phyloP scores from a whole-genome alignment of 2,113 vertebrate species.

The Cryptomyrus ogoouensis region DNA sequence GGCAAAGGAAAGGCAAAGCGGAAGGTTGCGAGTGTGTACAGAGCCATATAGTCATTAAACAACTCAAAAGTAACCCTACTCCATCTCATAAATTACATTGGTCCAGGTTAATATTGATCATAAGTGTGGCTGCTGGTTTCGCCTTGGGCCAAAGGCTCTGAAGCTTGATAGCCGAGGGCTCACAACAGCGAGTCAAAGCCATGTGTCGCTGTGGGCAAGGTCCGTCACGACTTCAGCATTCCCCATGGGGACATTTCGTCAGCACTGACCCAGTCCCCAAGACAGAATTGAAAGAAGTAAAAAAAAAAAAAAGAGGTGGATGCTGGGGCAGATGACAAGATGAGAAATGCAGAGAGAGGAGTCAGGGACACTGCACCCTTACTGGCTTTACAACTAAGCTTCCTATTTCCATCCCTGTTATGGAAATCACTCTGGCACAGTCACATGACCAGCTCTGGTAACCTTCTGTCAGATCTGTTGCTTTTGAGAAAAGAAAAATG shows the following conservation, averaged over 20 bases:
- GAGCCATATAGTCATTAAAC: background rate
- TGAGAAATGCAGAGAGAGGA: background rate
- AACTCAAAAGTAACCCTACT: background rate
- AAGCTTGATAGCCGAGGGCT: background rate
- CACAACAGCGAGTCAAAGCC: background rate
- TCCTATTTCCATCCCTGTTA: background rate
- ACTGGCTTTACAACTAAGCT: background rate
- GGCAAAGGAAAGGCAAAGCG: background rate
- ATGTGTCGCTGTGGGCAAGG: background rate
- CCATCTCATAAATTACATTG: background rate
- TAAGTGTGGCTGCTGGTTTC: background rate
- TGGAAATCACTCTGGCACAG: background rate
- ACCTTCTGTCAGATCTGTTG: background rate
- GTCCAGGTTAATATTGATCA: background rate
- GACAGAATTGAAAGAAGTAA: background rate
- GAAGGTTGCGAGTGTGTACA: background rate
- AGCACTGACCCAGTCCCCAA: background rate
- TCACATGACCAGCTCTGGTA: background rate
- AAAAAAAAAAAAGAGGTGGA: background rate
- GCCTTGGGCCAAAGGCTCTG: background rate
- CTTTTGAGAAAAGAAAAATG: background rate
- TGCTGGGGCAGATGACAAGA: background rate
- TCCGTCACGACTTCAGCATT: background rate
- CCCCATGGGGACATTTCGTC: background rate
- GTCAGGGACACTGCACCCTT: background rate